phyloP scores from a whole-genome alignment of 2,797 vertebrate species.

The Xerus rutilus region DNA sequence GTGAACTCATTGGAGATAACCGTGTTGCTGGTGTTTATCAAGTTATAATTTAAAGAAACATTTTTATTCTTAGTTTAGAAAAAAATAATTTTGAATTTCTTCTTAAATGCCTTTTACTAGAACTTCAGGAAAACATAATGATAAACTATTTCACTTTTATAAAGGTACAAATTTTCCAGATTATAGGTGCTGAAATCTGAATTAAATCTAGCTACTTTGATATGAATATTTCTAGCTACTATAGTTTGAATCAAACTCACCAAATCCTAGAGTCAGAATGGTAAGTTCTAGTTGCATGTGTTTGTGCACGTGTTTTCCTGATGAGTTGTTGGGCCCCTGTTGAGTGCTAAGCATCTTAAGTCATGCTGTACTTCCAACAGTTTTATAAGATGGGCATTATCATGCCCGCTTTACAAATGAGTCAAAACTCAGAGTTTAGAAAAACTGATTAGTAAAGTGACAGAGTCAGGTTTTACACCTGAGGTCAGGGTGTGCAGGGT shows the following conservation, averaged over 20 bases:
- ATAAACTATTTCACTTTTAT: not conserved
- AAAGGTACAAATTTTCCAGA: conserved; percentile 8
- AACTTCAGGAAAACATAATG: not conserved
- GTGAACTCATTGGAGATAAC: not conserved
- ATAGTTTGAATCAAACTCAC: not conserved
- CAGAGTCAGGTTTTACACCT: not conserved
- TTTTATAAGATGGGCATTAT: not conserved
- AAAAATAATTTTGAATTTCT: not conserved
- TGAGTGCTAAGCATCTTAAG: not conserved
- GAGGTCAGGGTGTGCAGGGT: not conserved
- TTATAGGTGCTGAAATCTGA: not conserved
- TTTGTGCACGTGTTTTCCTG: not conserved
- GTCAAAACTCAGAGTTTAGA: not conserved
- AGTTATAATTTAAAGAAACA: not conserved
- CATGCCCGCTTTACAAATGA: not conserved
- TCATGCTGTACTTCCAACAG: not conserved
- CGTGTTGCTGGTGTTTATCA: not conserved
- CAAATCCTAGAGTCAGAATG: not conserved
- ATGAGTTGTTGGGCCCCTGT: not conserved
- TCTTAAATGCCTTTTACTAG: conserved; percentile 28
- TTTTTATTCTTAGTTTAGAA: not conserved
- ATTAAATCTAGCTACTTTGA: not conserved
- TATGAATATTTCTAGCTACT: conserved; percentile 21
- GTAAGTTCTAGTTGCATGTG: not conserved
- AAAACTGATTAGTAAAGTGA: not conserved